Conservation (phyloP, 2,797 vertebrate species). For the Trematomus bernacchii region DNA sequence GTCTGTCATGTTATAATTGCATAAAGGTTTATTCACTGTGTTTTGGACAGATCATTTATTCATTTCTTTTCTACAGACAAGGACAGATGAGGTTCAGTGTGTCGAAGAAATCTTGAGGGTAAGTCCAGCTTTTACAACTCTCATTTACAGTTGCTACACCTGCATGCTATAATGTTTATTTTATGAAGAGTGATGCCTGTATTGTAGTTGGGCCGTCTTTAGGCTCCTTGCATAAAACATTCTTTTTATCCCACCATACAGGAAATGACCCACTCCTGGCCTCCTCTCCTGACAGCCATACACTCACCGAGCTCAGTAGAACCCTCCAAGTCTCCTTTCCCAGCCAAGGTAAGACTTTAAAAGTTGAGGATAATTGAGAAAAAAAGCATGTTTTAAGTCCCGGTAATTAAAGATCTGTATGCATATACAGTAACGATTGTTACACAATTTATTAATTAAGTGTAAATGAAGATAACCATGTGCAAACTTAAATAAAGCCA, state of each 20-base stretch:
- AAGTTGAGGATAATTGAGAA: background rate
- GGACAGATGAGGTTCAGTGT: constrained; percentile 88
- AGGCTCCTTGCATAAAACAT: background rate
- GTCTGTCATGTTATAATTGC: background rate
- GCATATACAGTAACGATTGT: background rate
- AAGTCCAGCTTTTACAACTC: constrained; percentile 59
- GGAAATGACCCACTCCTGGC: constrained; percentile 98
- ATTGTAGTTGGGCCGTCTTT: background rate
- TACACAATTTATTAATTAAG: background rate
- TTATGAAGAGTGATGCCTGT: background rate
- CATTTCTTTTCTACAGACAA: constrained; percentile 75
- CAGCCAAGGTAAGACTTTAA: constrained; percentile 85
- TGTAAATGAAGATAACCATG: background rate
- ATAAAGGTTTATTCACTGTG: background rate
- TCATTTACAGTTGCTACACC: background rate
- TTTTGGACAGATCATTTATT: background rate
- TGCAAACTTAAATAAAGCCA: background rate
- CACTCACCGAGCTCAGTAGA: constrained; percentile 87
- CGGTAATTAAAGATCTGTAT: background rate
- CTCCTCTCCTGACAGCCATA: constrained; percentile 91
- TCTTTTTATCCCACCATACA: constrained; percentile 57
- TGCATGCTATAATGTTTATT: background rate
- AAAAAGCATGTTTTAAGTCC: background rate
- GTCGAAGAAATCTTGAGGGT: constrained; percentile 96
- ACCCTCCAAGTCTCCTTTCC: constrained; percentile 86